phyloP scores from a whole-genome alignment of 2,113 vertebrate genomes.

The Lanius collurio region DNA sequence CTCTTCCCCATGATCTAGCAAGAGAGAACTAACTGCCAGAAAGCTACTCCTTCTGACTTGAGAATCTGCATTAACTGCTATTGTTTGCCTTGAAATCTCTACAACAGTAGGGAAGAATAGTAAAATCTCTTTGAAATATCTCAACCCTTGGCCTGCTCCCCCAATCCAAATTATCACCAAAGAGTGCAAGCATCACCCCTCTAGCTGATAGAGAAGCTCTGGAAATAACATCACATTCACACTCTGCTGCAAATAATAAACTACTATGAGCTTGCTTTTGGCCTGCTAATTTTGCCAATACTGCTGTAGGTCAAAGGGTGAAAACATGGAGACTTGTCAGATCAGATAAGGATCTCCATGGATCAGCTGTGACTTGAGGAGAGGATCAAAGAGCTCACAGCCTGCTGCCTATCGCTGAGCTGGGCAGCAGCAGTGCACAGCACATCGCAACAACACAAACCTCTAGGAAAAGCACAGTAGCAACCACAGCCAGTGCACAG shows the following conservation, averaged over 20 bases:
- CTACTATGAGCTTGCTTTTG: not conserved
- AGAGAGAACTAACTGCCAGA: not conserved
- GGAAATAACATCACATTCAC: not conserved
- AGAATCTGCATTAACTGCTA: not conserved
- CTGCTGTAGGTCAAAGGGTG: not conserved
- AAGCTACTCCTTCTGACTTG: not conserved
- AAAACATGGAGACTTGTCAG: not conserved
- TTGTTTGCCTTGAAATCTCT: not conserved
- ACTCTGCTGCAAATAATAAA: not conserved
- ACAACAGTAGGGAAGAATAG: not conserved
- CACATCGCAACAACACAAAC: not conserved
- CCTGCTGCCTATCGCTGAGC: rapidly evolving
- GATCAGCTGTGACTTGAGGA: not conserved
- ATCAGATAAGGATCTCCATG: not conserved
- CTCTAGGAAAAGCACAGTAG: not conserved
- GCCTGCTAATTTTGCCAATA: not conserved
- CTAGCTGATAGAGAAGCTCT: not conserved
- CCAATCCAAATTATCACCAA: not conserved
- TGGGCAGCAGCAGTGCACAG: not conserved
- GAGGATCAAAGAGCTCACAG: not conserved
- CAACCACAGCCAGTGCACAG: not conserved
- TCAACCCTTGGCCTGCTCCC: not conserved
- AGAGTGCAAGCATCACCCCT: not conserved
- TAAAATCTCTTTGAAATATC: not conserved
- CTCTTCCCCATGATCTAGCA: not conserved